Percentiles rank a stretch among this genome's conserved stretches.
These are phyloP conservation scores for Alcis repandata DNA, from an alignment of 2,888 invertebrate species.

Conservation along the genomic window DNA sequence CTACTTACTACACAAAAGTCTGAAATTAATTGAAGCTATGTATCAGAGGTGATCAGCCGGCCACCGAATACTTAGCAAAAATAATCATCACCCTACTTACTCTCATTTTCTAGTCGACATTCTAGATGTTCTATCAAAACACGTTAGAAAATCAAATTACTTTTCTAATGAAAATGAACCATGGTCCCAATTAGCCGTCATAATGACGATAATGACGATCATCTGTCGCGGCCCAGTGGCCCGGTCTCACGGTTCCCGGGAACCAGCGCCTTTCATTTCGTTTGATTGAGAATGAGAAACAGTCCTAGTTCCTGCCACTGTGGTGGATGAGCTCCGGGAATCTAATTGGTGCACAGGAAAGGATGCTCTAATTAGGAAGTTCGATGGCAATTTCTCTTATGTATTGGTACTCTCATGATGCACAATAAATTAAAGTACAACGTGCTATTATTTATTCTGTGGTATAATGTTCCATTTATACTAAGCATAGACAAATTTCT, in stretches of 20 bases:
- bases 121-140: background rate
- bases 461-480: too few relatives aligned
- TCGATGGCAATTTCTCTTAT: constrained; percentile 13
- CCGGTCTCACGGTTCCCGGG: constrained; percentile 34
- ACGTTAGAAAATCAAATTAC: background rate
- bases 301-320: constrained; percentile 16
- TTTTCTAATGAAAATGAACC: constrained; percentile 14
- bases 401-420: too few relatives aligned
- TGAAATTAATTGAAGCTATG: too few relatives aligned
- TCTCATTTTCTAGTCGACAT: background rate
- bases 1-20: too few relatives aligned
- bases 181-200: constrained; percentile 23
- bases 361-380: constrained; percentile 25
- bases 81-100: background rate
- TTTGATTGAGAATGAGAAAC: constrained; percentile 19
- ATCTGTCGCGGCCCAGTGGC: constrained; percentile 48
- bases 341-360: constrained; percentile 18
- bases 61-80: too few relatives aligned
- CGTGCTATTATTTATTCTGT: too few relatives aligned
- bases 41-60: too few relatives aligned
- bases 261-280: constrained; percentile 21
- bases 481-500: too few relatives aligned
- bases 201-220: constrained; percentile 51
- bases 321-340: constrained; percentile 1
- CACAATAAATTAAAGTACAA: too few relatives aligned